Base-by-base conservation (phyloP, 37 sponge, comb jelly and placozoan genomes). In the Trichoplax adhaerens region DNA sequence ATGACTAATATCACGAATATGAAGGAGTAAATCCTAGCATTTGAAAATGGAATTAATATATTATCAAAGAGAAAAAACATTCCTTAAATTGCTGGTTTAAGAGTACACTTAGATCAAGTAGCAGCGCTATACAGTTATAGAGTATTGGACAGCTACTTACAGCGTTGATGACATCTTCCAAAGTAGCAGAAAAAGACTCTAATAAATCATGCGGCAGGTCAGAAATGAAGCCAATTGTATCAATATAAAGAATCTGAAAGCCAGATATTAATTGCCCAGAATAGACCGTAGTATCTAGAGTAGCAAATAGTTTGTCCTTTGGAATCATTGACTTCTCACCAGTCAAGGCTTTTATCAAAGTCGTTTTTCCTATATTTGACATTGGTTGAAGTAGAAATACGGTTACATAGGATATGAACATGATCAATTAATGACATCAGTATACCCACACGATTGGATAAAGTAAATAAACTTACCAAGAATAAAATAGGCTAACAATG, bases 141-240 rank as follows among this genome's bases (percentile, higher is more conserved):
- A 29, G 29, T 29, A 29, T 29, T 29, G 29, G 29, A 29, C 29
- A 29, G 29, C 29, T 29, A 74, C 83, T 78, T 50, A 84, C 85
- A 0, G 85, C 85, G 55, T 72, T 58, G 5, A 76, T 68, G 12
- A 77, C 77, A 72, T 84, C 85, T 2, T 80, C 85, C 68, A 84
- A 60, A 0, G 85, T 84, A 6, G 85, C 62, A 0, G 56, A 6
- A 72, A 84, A 84, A 47, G 85, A 80, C 62, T 80, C 82, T 58
- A 84, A 70, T 55, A 84, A 60, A 60, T 76, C 78, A 12, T 64
- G 77, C 2, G 85, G 85, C 12, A 84, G 82, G 12, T 84, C 82
- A 1, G 78, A 76, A 1, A 84, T 71, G 53, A 84, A 84, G 12
- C 85, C 85, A 51, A 84, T 81, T 1, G 85, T 84, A 58, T 84